Evolutionary conservation across 2,797 vertebrate species (phyloP).

Genomic region (Sarcophilus harrisii): DNA sequence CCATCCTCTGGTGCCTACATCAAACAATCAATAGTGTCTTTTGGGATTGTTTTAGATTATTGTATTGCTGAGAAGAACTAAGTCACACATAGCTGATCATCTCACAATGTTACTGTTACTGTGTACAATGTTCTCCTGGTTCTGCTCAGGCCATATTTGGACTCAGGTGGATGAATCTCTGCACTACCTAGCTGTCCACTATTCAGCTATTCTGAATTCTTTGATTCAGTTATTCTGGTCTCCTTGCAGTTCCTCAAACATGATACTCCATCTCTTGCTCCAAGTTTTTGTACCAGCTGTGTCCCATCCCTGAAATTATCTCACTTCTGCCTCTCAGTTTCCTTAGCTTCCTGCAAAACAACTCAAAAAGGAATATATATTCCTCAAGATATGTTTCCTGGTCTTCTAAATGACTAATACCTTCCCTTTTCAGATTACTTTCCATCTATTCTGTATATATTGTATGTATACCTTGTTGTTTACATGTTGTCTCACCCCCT

Average conservation of each 20-base stretch:
- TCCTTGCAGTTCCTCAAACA: not conserved
- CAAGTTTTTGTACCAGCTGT: not conserved
- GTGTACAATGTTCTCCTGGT: not conserved
- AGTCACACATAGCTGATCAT: not conserved
- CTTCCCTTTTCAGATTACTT: not conserved
- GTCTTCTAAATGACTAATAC: not conserved
- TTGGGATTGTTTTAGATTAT: not conserved
- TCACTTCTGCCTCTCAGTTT: not conserved
- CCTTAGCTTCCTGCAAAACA: not conserved
- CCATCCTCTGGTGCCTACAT: too few relatives aligned
- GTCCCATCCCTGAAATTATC: not conserved
- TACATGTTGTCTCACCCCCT: not conserved
- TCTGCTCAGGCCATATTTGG: not conserved
- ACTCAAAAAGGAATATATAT: not conserved
- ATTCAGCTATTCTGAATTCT: not conserved
- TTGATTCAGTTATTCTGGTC: not conserved
- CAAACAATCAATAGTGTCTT: not conserved
- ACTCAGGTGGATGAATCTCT: not conserved
- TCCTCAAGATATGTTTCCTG: not conserved
- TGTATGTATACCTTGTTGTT: not conserved
- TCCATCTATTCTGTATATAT: not conserved
- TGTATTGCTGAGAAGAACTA: not conserved
- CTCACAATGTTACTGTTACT: not conserved
- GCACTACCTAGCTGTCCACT: too few relatives aligned
- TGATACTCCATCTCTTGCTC: not conserved